Conservation (phyloP, 2,113 vertebrate genomes). For the Bubalus kerabau region DNA sequence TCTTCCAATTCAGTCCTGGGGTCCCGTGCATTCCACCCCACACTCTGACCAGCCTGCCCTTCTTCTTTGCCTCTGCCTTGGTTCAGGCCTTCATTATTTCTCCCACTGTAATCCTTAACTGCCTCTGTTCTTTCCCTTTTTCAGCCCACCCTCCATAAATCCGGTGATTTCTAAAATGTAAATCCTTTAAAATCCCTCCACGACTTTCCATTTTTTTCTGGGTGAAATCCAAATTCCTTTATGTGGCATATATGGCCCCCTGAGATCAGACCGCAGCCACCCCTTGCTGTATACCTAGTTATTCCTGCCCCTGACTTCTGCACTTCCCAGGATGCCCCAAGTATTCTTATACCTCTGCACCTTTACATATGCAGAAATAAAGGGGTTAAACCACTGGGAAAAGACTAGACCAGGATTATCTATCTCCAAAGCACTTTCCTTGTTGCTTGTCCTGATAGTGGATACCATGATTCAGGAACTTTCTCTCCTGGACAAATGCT, state of each 20-base stretch:
- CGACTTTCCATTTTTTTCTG: background rate
- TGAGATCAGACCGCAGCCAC: background rate
- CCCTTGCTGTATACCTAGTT: background rate
- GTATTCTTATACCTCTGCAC: background rate
- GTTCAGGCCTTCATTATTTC: background rate
- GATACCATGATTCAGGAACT: background rate
- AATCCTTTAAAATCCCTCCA: background rate
- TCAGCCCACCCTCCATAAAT: background rate
- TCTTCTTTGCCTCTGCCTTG: background rate
- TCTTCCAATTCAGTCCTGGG: background rate
- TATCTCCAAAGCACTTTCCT: background rate
- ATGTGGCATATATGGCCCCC: background rate
- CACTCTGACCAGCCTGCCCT: accelerated
- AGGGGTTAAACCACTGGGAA: background rate
- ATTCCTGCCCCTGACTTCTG: background rate
- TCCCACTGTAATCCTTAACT: background rate
- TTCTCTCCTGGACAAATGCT: background rate
- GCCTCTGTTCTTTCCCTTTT: background rate
- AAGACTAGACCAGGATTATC: background rate
- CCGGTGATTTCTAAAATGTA: background rate
- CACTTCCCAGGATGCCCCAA: background rate
- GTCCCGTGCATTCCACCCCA: background rate
- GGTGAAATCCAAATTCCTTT: background rate
- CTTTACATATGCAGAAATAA: background rate
- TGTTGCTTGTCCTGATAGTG: background rate